Conservation (phyloP, 1,140 invertebrate genomes). For the Aphelenchoides avenae region DNA sequence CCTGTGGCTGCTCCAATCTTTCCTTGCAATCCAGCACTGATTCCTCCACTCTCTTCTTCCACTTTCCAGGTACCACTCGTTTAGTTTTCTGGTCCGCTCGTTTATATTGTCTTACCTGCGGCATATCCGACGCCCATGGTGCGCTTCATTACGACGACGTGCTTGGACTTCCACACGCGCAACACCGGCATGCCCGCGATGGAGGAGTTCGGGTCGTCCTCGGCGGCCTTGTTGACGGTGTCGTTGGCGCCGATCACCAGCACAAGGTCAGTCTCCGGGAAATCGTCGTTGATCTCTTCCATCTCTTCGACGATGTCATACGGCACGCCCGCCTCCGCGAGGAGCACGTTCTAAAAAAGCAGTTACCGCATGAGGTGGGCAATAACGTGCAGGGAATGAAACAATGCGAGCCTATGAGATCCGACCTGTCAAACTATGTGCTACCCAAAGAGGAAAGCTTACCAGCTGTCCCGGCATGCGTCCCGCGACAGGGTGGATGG, state of each 20-base stretch:
- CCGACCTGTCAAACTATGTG: neutral
- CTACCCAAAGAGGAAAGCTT: neutral
- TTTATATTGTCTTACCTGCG: too few species aligned
- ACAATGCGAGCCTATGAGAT: neutral
- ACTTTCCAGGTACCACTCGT: too few species aligned
- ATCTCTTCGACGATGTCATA: constrained; percentile 87
- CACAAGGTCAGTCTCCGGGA: constrained; percentile 74
- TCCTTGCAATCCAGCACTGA: too few species aligned
- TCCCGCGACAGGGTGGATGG: constrained; percentile 86
- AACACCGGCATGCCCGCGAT: constrained; percentile 89
- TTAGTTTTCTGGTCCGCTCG: too few species aligned
- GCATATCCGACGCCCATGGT: constrained; percentile 77
- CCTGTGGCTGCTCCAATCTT: too few species aligned
- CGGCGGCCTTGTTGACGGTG: constrained; percentile 83
- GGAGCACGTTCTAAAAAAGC: constrained; percentile 71
- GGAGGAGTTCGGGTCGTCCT: constrained; percentile 82
- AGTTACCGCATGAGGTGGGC: constrained; percentile 75
- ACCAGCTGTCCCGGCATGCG: constrained; percentile 15
- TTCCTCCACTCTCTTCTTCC: too few species aligned
- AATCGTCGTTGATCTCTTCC: constrained; percentile 88
- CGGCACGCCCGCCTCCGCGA: constrained; percentile 84
- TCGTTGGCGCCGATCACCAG: constrained; percentile 81
- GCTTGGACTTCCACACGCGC: constrained; percentile 77
- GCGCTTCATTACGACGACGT: constrained; percentile 85
- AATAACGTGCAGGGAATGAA: constrained; percentile 69